Conservation (phyloP, 2,113 vertebrate species). For the Oenanthe oenanthe region DNA sequence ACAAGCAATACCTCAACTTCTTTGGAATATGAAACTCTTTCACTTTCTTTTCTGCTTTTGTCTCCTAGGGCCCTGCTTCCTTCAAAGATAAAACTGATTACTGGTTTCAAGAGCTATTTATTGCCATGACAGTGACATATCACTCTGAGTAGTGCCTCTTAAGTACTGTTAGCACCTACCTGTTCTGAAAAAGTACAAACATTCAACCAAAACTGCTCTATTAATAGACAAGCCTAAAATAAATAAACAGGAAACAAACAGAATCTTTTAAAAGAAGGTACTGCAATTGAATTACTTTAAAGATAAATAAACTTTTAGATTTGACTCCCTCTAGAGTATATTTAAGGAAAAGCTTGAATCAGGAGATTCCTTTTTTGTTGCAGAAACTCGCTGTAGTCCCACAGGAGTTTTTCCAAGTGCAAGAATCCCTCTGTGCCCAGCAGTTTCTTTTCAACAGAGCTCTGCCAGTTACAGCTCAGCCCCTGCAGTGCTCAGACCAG, state of each 20-base stretch:
- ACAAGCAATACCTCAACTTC: background rate
- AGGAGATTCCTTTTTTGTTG: constrained; percentile 29
- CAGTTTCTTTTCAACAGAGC: background rate
- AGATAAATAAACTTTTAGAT: constrained; percentile 83
- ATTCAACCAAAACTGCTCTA: constrained; percentile 1
- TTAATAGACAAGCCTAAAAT: constrained; percentile 54
- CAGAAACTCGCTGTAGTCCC: background rate
- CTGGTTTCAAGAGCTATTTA: constrained; percentile 12
- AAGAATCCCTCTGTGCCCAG: background rate
- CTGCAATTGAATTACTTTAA: constrained; percentile 50
- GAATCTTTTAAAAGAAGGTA: constrained; percentile 50
- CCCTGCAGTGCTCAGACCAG: background rate
- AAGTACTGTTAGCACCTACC: constrained; percentile 29
- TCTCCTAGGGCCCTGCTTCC: background rate
- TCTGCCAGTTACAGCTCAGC: background rate
- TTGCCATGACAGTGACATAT: constrained; percentile 19
- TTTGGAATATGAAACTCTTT: background rate
- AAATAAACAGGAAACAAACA: constrained; percentile 56
- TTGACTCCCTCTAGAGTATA: constrained; percentile 98
- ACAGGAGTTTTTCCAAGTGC: background rate
- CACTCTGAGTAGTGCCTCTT: background rate
- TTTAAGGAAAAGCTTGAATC: constrained; percentile 73
- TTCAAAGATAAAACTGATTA: constrained; percentile 6
- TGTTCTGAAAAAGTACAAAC: constrained; percentile 42
- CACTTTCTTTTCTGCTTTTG: background rate